Evolutionary conservation across 2,113 vertebrate genomes (phyloP), one percentile per base, ranked within the genome.

Genomic region (Sterna hirundo): DNA sequence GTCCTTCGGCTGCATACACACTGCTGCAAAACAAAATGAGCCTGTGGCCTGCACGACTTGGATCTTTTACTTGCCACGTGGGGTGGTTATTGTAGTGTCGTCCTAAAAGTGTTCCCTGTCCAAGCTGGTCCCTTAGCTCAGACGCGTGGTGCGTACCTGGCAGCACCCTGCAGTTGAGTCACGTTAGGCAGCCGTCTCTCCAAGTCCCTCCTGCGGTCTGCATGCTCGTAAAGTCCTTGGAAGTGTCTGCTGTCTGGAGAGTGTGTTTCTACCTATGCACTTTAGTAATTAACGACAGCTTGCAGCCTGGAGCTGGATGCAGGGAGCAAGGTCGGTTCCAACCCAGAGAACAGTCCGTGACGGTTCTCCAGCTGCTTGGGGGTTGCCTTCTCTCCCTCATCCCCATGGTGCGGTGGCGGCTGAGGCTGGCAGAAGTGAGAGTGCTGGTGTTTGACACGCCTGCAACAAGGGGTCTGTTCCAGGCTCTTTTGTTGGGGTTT

Each of bases 361-460:
- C 55, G 8, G 55, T 22, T 38, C 61, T 42, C 27, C 17, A 7
- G 25, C 36, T 62, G 52, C 68, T 22, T 25, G 54, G 5, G 61
- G 64, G 3, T 47, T 66, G 34, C 36, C 52, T 49, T 34, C 38
- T 69, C 21, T 61, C 22, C 26, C 25, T 61, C 6, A 0, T 61
- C 34, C 30, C 19, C 1, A 0, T 13, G 36, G 20, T 36, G 74
- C 47, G 77, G 47, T 46, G 27, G 52, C 58, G 30, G 42, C 42
- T 79, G 65, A 76, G 42, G 47, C 19, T 58, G 66, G 58, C 30
- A 9, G 55, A 74, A 64, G 22, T 4, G 42, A 64, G 69, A 34
- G 51, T 1, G 0, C 52, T 38, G 14, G 15, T 47, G 25, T 58
- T 27, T 9, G 54, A 25, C 0, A 0, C 13, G 12, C 49, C 34